Evolutionary conservation across 1,140 invertebrate species (phyloP), one percentile per base, ranked within the genome.

Genomic region (Brachionus koreanus): DNA sequence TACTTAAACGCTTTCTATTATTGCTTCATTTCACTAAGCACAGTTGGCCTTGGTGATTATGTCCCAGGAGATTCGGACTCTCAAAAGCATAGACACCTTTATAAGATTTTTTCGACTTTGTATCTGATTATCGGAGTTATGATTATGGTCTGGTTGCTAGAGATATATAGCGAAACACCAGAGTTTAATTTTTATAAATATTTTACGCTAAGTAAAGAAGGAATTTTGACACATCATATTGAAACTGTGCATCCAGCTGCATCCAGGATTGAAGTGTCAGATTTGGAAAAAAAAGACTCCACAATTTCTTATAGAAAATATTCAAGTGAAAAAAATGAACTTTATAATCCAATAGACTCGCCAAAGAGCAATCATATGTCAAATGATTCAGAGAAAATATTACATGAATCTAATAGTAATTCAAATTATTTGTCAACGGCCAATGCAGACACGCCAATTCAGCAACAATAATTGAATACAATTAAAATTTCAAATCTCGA

Each of bases 1-100:
- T 98, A 98, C 87, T 96, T 98, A 85, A 96, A 99, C 87, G 95
- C 95, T 79, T 95, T 99, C 85, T 99, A 99, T 88, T 99, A 99
- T 87, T 99, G 97, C 87, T 98, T 99, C 88, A 96, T 98, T 63
- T 99, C 97, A 0, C 89, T 99, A 37, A 98, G 96, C 0, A 99
- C 96, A 23, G 98, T 99, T 84, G 94, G 93, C 61, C 39, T 82
- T 4, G 82, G 82, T 10, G 82, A 82, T 43, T 74, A 52, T 43
- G 82, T 82, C 16, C 82, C 82, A 13, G 82, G 82, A 37, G 79
- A 65, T 42, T 82, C 79, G 12, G 52, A 79, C n/a, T 37, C 23
- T n/a, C 76, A 61, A 61, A 49, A 79, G 7, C 12, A 65, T 49
- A 57, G 61, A 39, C 76, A 79, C 43, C 16, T 61, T 9, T 79